phyloP scores from a whole-genome alignment of 64 coral and sea anemone species.

The Montipora cactus region DNA sequence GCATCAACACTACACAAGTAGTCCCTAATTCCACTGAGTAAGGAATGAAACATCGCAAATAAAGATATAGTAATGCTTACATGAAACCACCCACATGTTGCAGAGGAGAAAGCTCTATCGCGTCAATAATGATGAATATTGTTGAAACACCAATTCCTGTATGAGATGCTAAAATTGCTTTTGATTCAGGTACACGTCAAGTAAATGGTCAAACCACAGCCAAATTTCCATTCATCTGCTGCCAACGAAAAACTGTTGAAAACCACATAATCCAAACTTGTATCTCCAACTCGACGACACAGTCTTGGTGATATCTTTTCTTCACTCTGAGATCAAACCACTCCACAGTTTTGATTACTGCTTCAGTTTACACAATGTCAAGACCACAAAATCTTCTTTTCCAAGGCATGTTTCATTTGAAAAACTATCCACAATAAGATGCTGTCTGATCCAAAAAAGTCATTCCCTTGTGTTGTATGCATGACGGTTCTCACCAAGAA shows the following conservation, averaged over 20 bases:
- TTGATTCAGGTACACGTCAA: background rate
- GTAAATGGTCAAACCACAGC: too few species aligned
- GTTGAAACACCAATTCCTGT: background rate
- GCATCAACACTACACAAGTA: background rate
- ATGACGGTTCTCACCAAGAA: background rate
- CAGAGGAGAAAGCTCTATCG: too few species aligned
- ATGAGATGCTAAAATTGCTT: too few species aligned
- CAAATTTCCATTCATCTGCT: background rate
- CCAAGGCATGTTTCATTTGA: background rate
- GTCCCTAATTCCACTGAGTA: background rate
- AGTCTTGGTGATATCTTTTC: background rate
- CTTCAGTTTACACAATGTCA: background rate
- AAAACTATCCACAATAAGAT: background rate
- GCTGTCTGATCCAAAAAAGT: too few species aligned
- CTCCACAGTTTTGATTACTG: background rate
- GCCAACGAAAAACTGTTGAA: background rate
- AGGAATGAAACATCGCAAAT: background rate
- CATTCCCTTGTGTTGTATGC: background rate
- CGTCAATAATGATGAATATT: too few species aligned
- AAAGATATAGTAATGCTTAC: too few species aligned
- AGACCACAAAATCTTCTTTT: background rate
- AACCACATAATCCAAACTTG: slow-evolving; percentile 5
- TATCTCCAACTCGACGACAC: background rate
- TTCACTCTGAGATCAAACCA: background rate
- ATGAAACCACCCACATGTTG: too few species aligned